Evolutionary conservation across 2,113 vertebrate genomes (phyloP), one percentile per base, ranked within the genome.

Genomic region (Columba livia): DNA sequence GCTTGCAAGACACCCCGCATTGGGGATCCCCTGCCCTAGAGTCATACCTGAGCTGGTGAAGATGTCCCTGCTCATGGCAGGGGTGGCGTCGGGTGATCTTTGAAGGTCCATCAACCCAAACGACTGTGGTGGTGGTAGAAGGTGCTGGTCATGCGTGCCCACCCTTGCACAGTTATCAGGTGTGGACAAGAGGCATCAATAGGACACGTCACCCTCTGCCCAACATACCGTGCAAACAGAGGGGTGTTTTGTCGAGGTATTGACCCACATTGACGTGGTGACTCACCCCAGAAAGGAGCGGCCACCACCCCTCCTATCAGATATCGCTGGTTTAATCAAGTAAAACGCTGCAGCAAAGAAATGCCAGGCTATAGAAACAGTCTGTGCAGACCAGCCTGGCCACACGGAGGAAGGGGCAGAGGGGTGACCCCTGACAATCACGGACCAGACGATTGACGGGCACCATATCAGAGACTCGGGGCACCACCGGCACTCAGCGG

Each of bases 141-240:
- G 40, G 31, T 20, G 32, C 36, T 0, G 0, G 29, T 24, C 18
- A 3, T 4, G 14, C 0, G 1, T 36, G 28, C 16, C 42, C 42
- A 44, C 42, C 42, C 16, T 44, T 44, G 16, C 16, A 75, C 12
- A 18, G n/a, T 9, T 15, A 69, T 29, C 42, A 15, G 44, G 44
- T 7, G 9, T 0, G 1, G 56, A 54, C 40, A 29, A 79, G 31
- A 38, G 17, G 24, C 60, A 56, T 21, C 56, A 16, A 24, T 1
- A 51, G 44, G 64, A 47, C 54, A 82, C 24, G 16, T 44, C 18
- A 15, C 17, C 58, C 79, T 31, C 75, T 73, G 72, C 50, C 34
- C 60, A 60, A 42, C 1, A 0, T 7, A 12, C 20, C 2, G 1
- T 0, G 13, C 51, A 32, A 47, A 74, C 3, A 15, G 25, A 38